Percentiles rank a stretch among this genome's conserved stretches.
phyloP scores from a whole-genome alignment of 2,113 vertebrate genomes.

The Mustela nigripes region DNA sequence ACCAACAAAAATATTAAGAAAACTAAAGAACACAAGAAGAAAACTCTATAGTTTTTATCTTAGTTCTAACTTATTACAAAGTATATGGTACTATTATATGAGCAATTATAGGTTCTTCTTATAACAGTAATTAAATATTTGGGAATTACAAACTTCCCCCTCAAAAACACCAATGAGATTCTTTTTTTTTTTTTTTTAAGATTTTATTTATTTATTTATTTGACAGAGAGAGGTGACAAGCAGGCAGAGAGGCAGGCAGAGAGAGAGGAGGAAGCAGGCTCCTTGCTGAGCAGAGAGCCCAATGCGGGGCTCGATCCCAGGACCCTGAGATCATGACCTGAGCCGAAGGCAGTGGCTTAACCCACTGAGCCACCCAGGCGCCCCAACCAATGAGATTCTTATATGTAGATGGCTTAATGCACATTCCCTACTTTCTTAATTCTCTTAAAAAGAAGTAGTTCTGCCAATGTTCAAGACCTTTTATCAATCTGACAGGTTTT shows the following conservation, averaged over 20 bases:
- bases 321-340: too few species aligned
- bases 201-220: too few species aligned
- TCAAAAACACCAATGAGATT: neutral
- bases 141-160: neutral
- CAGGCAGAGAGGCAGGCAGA: too few species aligned
- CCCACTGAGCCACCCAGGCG: too few species aligned
- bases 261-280: too few species aligned
- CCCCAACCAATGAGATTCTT: neutral
- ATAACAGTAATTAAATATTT: neutral
- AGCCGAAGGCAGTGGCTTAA: too few species aligned
- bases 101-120: conserved; percentile 1
- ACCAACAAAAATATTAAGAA: neutral
- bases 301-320: too few species aligned
- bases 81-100: neutral
- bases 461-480: neutral
- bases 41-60: neutral
- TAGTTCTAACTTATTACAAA: neutral
- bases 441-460: conserved; percentile 27
- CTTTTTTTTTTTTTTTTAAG: neutral
- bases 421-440: neutral
- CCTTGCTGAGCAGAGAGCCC: too few species aligned
- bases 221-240: too few species aligned
- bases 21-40: neutral
- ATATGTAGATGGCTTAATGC: neutral
- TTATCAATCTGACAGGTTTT: conserved; percentile 10